Conservation (phyloP, 2,797 vertebrate species). For the Manis javanica region DNA sequence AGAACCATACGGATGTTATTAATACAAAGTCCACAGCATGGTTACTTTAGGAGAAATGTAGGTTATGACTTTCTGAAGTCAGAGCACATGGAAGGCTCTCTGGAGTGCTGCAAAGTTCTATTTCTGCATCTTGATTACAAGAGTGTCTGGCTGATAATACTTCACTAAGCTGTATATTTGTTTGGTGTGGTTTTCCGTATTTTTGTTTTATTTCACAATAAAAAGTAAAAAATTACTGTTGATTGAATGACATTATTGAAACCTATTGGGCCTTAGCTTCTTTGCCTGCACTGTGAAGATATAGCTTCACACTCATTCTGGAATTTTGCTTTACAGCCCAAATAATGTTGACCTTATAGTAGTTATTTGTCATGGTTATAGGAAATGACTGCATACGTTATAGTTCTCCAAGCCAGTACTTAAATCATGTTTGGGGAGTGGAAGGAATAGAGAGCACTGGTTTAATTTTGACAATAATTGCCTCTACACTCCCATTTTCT, state of each 20-base stretch:
- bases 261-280: neutral
- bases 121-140: neutral
- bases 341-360: constrained; percentile 10
- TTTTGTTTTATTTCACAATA: constrained; percentile 57
- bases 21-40: neutral
- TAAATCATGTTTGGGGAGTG: neutral
- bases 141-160: neutral
- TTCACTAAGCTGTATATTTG: neutral
- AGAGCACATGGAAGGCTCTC: neutral
- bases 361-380: constrained; percentile 48
- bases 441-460: neutral
- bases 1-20: neutral
- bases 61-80: neutral
- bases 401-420: neutral
- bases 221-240: constrained; percentile 29
- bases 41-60: neutral
- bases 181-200: neutral
- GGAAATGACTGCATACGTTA: constrained; percentile 24
- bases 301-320: neutral
- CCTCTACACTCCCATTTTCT: neutral
- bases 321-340: constrained; percentile 48
- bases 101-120: neutral
- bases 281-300: constrained; percentile 18
- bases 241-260: constrained; percentile 46
- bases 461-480: constrained; percentile 26